A percentile compares a stretch with the other conserved stretches of the same genome.
Conservation (phyloP, 2,797 vertebrate genomes). For the Diceros bicornis region DNA sequence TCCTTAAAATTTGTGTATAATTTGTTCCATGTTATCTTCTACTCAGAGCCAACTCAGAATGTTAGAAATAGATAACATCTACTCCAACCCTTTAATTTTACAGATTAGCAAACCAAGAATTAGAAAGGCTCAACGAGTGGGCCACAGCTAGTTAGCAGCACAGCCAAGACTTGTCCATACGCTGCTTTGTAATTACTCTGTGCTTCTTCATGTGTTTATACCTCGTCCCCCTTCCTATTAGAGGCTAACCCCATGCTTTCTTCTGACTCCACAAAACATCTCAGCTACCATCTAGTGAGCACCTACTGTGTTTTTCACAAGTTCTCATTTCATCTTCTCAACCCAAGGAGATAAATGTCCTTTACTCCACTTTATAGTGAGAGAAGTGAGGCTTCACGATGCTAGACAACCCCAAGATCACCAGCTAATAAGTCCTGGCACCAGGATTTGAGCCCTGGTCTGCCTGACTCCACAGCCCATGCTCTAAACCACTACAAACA, state of each 20-base stretch:
- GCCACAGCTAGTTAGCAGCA: not conserved
- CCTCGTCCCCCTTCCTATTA: not conserved
- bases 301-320: not conserved
- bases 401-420: not conserved
- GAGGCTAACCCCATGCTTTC: not conserved
- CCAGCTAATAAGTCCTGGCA: not conserved
- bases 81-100: slow-evolving; percentile 64
- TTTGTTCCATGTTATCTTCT: slow-evolving; percentile 42
- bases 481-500: not conserved
- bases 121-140: not conserved
- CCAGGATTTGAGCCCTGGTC: not conserved
- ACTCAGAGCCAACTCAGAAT: slow-evolving; percentile 30
- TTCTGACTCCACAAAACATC: not conserved
- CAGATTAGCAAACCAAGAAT: slow-evolving; percentile 69
- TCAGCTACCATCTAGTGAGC: not conserved
- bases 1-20: slow-evolving; percentile 7
- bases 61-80: slow-evolving; percentile 38
- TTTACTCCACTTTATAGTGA: not conserved
- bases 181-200: slow-evolving; percentile 34
- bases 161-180: slow-evolving; percentile 78
- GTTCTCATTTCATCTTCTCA: slow-evolving; percentile 50
- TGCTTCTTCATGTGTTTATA: not conserved
- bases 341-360: not conserved
- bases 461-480: not conserved
- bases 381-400: not conserved